Conservation (phyloP, 1,140 invertebrate genomes). For the Zaprionus tsacasi region DNA sequence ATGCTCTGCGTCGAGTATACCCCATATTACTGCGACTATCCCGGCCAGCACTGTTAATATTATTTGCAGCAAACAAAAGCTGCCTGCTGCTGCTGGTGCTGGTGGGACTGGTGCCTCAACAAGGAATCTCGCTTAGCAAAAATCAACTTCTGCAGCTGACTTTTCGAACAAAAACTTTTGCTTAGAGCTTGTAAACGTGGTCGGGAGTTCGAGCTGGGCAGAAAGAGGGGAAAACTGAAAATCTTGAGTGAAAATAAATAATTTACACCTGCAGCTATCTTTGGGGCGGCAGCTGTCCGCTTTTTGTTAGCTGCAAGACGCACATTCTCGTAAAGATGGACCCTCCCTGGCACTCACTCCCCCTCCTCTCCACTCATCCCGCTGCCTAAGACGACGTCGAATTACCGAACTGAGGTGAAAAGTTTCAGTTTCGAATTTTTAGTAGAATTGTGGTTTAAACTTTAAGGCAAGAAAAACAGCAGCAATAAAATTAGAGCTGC, state of each 20-base stretch:
- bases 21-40: slow-evolving; percentile 20
- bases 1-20: neutral
- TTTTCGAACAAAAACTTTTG: slow-evolving; percentile 72
- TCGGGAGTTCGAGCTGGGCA: neutral
- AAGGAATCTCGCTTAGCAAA: slow-evolving; percentile 48
- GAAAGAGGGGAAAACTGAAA: slow-evolving; percentile 40
- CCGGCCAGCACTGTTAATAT: slow-evolving; percentile 56
- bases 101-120: slow-evolving; percentile 1
- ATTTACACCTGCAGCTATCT: slow-evolving; percentile 82
- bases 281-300: slow-evolving; percentile 31
- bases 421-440: slow-evolving; percentile 73
- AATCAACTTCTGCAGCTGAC: slow-evolving; percentile 81
- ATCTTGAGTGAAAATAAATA: slow-evolving; percentile 84
- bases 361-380: too few relatives aligned
- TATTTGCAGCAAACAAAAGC: slow-evolving; percentile 78
- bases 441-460: slow-evolving; percentile 73
- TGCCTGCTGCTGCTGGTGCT: slow-evolving; percentile 32
- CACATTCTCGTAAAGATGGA: slow-evolving; percentile 45
- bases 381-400: slow-evolving; percentile 26
- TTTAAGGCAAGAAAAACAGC: slow-evolving; percentile 50
- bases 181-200: slow-evolving; percentile 59
- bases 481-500: slow-evolving; percentile 53
- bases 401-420: slow-evolving; percentile 68
- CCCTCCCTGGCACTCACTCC: slow-evolving; percentile 5
- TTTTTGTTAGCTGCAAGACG: slow-evolving; percentile 17